Evolutionary conservation across 2,113 vertebrate genomes (phyloP), one percentile per base, ranked within the genome.

Genomic region (Rhynchomys soricoides): DNA sequence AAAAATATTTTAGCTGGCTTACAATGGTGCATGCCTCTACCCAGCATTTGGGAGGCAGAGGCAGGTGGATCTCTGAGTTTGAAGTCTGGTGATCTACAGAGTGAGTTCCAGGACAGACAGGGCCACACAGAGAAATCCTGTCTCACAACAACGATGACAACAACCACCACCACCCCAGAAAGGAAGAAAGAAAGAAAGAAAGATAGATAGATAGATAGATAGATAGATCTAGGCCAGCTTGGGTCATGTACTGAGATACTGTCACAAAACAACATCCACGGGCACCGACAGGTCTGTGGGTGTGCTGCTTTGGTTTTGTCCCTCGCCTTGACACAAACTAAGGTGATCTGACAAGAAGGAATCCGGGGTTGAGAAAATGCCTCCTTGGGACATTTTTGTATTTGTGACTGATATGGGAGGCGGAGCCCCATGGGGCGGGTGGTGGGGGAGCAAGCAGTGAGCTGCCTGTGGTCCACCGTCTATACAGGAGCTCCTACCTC

Each of bases 201-300:
- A 29, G 29, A 34, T 12, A 12, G 29, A 13, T 5, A 11, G 31
- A 2, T 1, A 34, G 64, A 12, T 4, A 34, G 12, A 12, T 1
- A 68, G 31, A 15, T 5, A 37, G 68, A 37, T n/a, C 37, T 5
- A 40, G 21, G 37, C 19, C 52, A 78, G 15, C 29, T 78, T 78
- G 75, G 31, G 45, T 78, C 17, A 34, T 45, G 57, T 26, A 59
- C 5, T 59, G 79, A 82, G 79, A 59, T 22, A 57, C 11, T 26
- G 11, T 81, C 78, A 40, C 37, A 82, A 57, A n/a, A 24, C 10
- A 1, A 66, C 29, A 31, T 15, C 29, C 64, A 66, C 31, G 64
- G 59, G 59, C 21, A 62, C 59, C 19, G 12, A 55, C 15, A 3
- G 2, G 3, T 16, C 40, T 26, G 45, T 2, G 15, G 43, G 31